phyloP scores from a whole-genome alignment of 2,113 vertebrate genomes.

The Hystrix cristata region DNA sequence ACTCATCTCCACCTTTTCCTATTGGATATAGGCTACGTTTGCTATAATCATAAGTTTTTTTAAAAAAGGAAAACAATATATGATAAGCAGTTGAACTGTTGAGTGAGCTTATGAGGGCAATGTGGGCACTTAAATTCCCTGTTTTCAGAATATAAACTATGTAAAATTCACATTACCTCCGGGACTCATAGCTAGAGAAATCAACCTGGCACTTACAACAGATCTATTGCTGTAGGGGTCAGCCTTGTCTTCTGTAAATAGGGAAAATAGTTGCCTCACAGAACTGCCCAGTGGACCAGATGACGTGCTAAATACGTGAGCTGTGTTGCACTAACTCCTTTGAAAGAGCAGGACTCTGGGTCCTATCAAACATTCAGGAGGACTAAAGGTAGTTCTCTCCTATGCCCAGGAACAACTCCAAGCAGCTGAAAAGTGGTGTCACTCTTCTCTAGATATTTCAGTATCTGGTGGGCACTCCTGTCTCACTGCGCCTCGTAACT shows the following conservation, averaged over 20 bases:
- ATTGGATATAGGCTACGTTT: neutral
- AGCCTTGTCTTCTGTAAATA: neutral
- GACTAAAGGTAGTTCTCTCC: neutral
- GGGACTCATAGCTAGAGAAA: neutral
- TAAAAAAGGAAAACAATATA: slow-evolving; percentile 17
- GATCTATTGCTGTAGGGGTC: neutral
- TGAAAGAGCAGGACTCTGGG: neutral
- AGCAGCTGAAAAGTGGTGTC: neutral
- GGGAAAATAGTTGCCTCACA: neutral
- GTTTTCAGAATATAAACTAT: neutral
- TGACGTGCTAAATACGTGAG: neutral
- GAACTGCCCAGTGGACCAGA: neutral
- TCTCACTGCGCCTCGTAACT: neutral
- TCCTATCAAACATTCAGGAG: neutral
- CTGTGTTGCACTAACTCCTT: neutral
- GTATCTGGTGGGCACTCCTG: neutral
- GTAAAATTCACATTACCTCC: slow-evolving; percentile 34
- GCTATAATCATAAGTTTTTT: neutral
- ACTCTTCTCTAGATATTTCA: slow-evolving; percentile 8
- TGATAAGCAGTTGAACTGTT: neutral
- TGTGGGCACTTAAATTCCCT: neutral
- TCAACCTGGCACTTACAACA: neutral
- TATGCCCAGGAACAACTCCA: slow-evolving; percentile 32
- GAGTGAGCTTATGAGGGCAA: neutral
- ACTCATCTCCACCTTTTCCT: slow-evolving; percentile 12